These are phyloP conservation scores for Leistus spinibarbis DNA, from an alignment of 2,888 invertebrate species.

Conservation along the genomic window DNA sequence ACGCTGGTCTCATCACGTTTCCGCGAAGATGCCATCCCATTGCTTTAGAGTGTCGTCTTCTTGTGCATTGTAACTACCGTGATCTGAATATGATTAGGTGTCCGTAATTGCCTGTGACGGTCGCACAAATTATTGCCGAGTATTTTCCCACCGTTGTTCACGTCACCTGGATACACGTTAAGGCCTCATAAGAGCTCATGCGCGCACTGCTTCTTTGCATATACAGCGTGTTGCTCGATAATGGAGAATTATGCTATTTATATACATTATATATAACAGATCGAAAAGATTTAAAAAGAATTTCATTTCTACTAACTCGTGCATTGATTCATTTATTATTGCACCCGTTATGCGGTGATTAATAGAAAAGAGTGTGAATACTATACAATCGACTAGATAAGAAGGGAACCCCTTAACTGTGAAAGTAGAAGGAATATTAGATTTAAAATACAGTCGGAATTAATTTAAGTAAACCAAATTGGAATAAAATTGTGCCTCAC, in stretches of 20 bases:
- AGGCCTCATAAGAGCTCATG: background rate
- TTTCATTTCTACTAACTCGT: too few species aligned
- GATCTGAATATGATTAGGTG: constrained; percentile 37
- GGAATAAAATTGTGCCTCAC: background rate
- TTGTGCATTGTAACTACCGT: constrained; percentile 7
- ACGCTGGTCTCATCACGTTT: background rate
- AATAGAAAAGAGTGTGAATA: too few species aligned
- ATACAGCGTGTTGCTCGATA: background rate
- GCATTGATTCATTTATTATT: too few species aligned
- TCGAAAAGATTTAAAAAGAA: too few species aligned
- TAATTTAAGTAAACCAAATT: background rate
- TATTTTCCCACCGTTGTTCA: constrained; percentile 2
- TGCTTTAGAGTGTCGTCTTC: background rate
- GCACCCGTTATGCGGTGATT: too few species aligned
- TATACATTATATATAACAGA: too few species aligned
- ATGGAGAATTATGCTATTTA: too few species aligned
- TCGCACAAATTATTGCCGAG: constrained; percentile 22
- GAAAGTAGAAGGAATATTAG: too few species aligned
- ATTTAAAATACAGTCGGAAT: too few species aligned
- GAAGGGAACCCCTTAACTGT: too few species aligned
- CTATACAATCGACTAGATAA: too few species aligned
- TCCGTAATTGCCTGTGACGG: constrained; percentile 34
- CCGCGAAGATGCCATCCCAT: background rate
- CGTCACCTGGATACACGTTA: background rate
- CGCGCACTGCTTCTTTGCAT: background rate